Percentiles rank a stretch among this genome's conserved stretches.
Evolutionary conservation across 2,888 invertebrate genomes (phyloP).

Genomic region (Vannuccia rotundouncinata): DNA sequence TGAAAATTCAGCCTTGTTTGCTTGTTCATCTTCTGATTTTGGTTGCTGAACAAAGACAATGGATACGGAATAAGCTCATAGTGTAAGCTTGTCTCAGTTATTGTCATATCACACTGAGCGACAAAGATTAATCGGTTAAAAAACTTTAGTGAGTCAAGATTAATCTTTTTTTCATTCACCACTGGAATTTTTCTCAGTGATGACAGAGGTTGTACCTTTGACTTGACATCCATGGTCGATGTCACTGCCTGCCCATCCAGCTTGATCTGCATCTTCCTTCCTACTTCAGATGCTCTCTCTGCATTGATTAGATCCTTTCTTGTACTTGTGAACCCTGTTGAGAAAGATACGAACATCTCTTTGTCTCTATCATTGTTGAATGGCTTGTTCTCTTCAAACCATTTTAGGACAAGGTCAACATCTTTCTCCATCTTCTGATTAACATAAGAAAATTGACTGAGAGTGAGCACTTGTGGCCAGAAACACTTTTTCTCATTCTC

Average conservation of each 20-base stretch:
- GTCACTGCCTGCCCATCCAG: not conserved
- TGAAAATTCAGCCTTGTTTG: too few relatives aligned
- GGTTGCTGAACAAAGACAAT: too few relatives aligned
- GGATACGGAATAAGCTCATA: conserved; percentile 18
- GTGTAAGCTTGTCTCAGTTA: not conserved
- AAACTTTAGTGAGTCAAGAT: conserved; percentile 34
- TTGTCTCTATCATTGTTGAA: not conserved
- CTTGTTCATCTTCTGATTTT: too few relatives aligned
- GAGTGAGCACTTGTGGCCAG: not conserved
- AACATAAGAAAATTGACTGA: not conserved
- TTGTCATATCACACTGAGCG: conserved; percentile 34
- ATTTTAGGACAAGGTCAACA: not conserved
- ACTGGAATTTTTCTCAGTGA: conserved; percentile 35
- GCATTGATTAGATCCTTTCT: not conserved
- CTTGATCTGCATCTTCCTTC: not conserved
- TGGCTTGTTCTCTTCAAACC: not conserved
- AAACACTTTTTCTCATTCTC: not conserved
- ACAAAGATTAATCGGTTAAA: conserved; percentile 34
- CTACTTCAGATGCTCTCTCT: conserved; percentile 11
- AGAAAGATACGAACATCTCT: not conserved
- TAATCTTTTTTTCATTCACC: conserved; percentile 36
- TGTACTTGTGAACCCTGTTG: not conserved
- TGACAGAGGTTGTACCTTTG: conserved; percentile 30
- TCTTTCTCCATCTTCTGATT: not conserved
- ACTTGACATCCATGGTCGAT: conserved; percentile 16